Base-by-base conservation (phyloP, 2,888 invertebrate species). In the Esperia sulphurella region DNA sequence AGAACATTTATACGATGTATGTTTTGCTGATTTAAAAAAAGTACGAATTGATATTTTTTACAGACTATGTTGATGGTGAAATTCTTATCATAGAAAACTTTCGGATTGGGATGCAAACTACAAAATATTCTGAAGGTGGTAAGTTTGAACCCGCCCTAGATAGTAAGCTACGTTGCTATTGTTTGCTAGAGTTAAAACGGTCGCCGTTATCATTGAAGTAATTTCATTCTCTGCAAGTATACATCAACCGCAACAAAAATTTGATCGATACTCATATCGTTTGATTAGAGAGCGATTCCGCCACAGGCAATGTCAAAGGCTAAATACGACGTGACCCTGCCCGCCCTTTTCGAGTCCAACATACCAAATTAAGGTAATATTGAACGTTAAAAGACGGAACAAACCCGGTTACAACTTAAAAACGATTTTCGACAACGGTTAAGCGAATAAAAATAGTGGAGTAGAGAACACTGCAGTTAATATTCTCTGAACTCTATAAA, bases 331-430 rank as follows among this genome's bases (percentile, higher is more conserved):
- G 41, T 66, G 71, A 73, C 70, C 72, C 59, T 58, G 48, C 41
- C 57, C 65, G 70, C 68, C 74, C 75, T 71, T 68, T 69, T 58
- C 58, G 53, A 59, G 59, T 66, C 57, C 55, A 66, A 69, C 71
- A 66, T 61, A 68, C 67, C 67, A 69, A 74, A 76, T 77, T 73
- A 78, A 74, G 68, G 71, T 62, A 75, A 74, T 76, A 73, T 76
- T 71, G 68, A 71, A 64, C 58, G 58, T 51, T 61, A 58, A 55
- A 55, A 54, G 52, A 55, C 50, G 54, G 50, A 53, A 50, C 45
- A 51, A 53, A 48, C 56, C 51, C 53, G 55, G 46, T 53, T 62
- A 61, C 59, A 52, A 59, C 48, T 57, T 58, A 61, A 63, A 65
- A 68, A 56, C 56, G 54, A 64, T 61, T 66, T 69, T 64, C 58